Evolutionary conservation across 1,140 invertebrate species (phyloP).

Genomic region (Amyelois transitella): DNA sequence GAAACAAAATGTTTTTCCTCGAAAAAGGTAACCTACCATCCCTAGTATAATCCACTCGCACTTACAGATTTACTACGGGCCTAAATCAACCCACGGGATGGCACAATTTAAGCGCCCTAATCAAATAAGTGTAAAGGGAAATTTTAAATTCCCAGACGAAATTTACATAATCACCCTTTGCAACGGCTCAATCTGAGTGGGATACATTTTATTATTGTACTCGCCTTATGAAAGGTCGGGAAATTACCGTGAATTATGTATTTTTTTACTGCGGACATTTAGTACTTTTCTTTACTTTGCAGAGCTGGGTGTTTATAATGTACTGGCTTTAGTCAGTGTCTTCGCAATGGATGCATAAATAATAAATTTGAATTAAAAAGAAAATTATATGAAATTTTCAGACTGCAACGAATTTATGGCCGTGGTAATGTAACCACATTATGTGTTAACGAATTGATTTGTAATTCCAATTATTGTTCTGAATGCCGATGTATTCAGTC

Average conservation of each 20-base stretch:
- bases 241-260: not conserved
- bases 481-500: too few relatives aligned
- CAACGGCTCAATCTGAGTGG: conserved; percentile 40
- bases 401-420: too few relatives aligned
- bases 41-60: conserved; percentile 1
- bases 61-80: conserved; percentile 14
- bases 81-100: conserved; percentile 34
- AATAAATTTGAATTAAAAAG: too few relatives aligned
- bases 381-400: too few relatives aligned
- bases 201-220: conserved; percentile 25
- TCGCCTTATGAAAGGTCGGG: conserved; percentile 5
- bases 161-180: conserved; percentile 49
- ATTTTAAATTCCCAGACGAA: conserved; percentile 43
- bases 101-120: conserved; percentile 51
- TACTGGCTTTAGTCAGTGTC: not conserved
- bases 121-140: conserved; percentile 48
- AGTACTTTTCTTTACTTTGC: not conserved
- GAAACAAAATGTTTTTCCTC: conserved; percentile 13
- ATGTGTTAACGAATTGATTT: too few relatives aligned
- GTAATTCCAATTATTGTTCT: too few relatives aligned
- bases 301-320: not conserved
- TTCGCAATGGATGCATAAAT: too few relatives aligned
- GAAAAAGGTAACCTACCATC: not conserved
- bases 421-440: too few relatives aligned
- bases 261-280: not conserved